Evolutionary conservation across 2,797 vertebrate genomes (phyloP), one percentile per base, ranked within the genome.

Genomic region (Phataginus tetradactyla): DNA sequence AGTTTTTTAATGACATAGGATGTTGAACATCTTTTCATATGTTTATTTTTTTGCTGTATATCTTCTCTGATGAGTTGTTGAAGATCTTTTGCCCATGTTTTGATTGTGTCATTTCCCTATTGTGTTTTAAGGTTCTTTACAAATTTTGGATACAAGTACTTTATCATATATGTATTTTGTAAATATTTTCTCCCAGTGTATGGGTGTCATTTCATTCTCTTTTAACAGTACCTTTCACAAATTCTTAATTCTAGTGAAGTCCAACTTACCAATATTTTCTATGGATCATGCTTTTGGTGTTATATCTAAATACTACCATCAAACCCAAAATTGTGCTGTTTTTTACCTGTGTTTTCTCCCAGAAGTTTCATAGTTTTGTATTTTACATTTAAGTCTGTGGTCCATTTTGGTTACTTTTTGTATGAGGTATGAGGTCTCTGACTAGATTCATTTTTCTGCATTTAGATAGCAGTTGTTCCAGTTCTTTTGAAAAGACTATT

Each of bases 401-500:
- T 85, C 63, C 10, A 57, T 86, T 94, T 90, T 86, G 57, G 18
- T 85, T 88, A 64, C 42, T 75, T 91, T 95, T 68, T 91, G 29
- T 59, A 18, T 68, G 49, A 69, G 17, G 2, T 78, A 3, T 88
- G 27, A 86, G 20, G 17, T 63, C 53, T 86, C 42, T 90, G 29
- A 21, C 20, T 79, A 53, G 6, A 5, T 89, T 86, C 8, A 90
- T 80, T 86, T 87, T 88, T 94, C 66, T 64, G 7, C 45, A 45
- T 18, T 5, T 69, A 25, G 10, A 49, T 61, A 55, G 78, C 7
- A 61, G 0, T 79, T 81, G 42, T 84, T 80, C 42, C 21, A 80
- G 15, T 17, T 23, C 12, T 75, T 91, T 79, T 71, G 13, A 72
- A 55, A 75, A 71, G 37, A 55, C 8, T 64, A 23, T 75, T 20